Evolutionary conservation across 2,888 invertebrate species (phyloP).

Genomic region (Bombylius major): DNA sequence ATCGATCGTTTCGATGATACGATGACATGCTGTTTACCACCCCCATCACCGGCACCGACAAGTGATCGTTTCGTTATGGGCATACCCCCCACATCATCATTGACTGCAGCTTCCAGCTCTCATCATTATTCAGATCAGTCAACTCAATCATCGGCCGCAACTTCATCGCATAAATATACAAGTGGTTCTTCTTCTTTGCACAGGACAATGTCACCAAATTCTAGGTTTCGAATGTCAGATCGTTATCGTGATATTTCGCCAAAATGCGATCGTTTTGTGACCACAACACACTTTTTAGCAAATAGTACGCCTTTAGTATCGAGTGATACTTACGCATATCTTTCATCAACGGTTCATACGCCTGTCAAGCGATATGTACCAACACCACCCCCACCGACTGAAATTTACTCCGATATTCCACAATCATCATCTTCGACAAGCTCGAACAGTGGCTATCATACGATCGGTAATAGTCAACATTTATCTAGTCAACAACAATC

Average conservation of each 20-base stretch:
- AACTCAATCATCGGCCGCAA: neutral
- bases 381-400: slow-evolving; percentile 32
- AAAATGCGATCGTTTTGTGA: slow-evolving; percentile 21
- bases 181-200: slow-evolving; percentile 16
- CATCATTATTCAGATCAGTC: slow-evolving; percentile 9
- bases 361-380: slow-evolving; percentile 37
- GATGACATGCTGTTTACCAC: slow-evolving; percentile 28
- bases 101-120: neutral
- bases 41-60: slow-evolving; percentile 36
- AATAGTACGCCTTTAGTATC: slow-evolving; percentile 26
- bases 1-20: slow-evolving; percentile 28
- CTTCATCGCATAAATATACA: neutral
- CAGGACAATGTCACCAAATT: slow-evolving; percentile 30
- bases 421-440: slow-evolving; percentile 15
- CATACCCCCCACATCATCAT: slow-evolving; percentile 7
- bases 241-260: slow-evolving; percentile 27
- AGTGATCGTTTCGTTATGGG: slow-evolving; percentile 29
- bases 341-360: slow-evolving; percentile 35
- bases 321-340: slow-evolving; percentile 29
- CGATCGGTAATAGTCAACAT: slow-evolving; percentile 6
- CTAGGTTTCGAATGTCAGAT: slow-evolving; percentile 29
- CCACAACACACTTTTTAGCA: slow-evolving; percentile 23
- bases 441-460: slow-evolving; percentile 13
- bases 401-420: slow-evolving; percentile 21
- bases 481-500: slow-evolving; percentile 12